Evolutionary conservation across 1,140 invertebrate genomes (phyloP).

Genomic region (Agrilus planipennis): DNA sequence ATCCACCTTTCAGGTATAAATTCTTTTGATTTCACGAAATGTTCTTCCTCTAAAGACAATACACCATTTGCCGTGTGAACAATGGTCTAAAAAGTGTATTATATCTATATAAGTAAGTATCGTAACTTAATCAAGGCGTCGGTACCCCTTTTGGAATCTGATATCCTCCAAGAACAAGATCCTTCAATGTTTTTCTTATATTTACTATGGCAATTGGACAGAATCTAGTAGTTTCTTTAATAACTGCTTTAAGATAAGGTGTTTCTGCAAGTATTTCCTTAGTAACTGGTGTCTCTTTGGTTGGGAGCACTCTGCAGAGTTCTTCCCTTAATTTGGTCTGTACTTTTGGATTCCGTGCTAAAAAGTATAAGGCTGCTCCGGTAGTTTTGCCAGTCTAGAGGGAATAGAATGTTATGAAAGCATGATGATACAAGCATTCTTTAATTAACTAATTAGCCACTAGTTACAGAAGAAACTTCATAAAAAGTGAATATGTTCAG

Average conservation of each 20-base stretch:
- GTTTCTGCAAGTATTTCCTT: constrained; percentile 39
- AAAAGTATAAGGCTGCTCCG: constrained; percentile 18
- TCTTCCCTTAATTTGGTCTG: constrained; percentile 23
- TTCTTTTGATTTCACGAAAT: constrained; percentile 17
- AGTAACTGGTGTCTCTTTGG: constrained; percentile 20
- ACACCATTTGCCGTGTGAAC: constrained; percentile 12
- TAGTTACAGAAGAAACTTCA: too few species aligned
- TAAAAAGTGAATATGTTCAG: too few species aligned
- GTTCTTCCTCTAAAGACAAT: constrained; percentile 11
- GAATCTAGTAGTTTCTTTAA: constrained; percentile 50
- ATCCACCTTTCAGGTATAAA: constrained; percentile 28
- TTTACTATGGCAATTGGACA: constrained; percentile 41
- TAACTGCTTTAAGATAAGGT: constrained; percentile 49
- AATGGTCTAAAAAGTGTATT: constrained; percentile 13
- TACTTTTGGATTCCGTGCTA: constrained; percentile 20
- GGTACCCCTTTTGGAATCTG: constrained; percentile 48
- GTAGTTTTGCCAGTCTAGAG: constrained; percentile 21
- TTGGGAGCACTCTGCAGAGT: constrained; percentile 15
- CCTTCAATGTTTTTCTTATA: constrained; percentile 36
- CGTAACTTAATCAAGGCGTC: constrained; percentile 8
- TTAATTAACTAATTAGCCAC: too few species aligned
- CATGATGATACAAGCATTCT: too few species aligned
- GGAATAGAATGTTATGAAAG: constrained; percentile 4
- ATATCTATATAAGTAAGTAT: neutral
- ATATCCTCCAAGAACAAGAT: constrained; percentile 44